Evolutionary conservation across 2,113 vertebrate genomes (phyloP), one percentile per base, ranked within the genome.

Genomic region (Tonatia bakeri): DNA sequence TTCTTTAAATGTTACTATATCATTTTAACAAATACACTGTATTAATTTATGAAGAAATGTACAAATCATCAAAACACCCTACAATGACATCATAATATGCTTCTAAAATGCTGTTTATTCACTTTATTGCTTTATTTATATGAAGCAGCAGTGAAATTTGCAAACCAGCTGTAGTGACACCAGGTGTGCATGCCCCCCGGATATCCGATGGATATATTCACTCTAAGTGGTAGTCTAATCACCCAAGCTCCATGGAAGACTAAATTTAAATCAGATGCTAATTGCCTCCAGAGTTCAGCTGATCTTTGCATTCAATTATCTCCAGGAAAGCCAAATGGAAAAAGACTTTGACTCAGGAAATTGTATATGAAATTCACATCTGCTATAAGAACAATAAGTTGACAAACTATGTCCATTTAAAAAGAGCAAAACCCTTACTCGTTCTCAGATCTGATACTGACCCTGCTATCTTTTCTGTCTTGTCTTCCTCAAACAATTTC

Each of bases 251-350:
- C 67, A 70, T 12, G 67, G 93, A 94, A 97, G 93, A 77, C 94
- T 95, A 95, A 96, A 97, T 97, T 96, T 97, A 97, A 97, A 96
- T 97, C 95, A 96, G 97, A 97, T 96, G 96, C 90, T 97, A 97
- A 97, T 96, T 96, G 85, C 92, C 90, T 95, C 81, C 40, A 96
- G 94, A 95, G 87, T 96, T 93, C 80, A 94, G 76, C 56, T 82
- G 90, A 97, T 97, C 93, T 97, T 93, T 96, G 94, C 93, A 95
- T 96, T 96, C 90, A 96, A 88, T 97, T 97, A 96, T 97, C 76
- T 97, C 65, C 56, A 87, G 50, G 69, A 97, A 96, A 97, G 82
- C 96, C 94, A 96, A 97, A 83, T 65, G 69, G 50, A 94, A 89
- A 96, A 91, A 93, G 72, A 36, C 43, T 93, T 96, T 76, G 56